Conservation (phyloP, 2,113 vertebrate species). For the Sceloporus undulatus region DNA sequence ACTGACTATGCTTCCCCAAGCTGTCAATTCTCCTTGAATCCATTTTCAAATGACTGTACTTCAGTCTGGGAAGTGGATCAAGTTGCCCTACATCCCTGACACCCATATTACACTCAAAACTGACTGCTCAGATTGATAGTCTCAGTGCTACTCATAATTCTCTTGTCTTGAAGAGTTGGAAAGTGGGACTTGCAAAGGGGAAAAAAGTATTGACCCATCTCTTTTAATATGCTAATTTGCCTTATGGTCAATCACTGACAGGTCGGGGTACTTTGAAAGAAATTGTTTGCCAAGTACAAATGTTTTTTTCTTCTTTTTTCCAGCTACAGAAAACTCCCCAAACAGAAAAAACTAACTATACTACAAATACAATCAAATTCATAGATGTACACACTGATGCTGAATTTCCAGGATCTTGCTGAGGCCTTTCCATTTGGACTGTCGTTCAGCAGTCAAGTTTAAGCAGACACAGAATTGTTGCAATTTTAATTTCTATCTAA, state of each 20-base stretch:
- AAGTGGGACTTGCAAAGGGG: constrained; percentile 53
- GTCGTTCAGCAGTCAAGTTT: neutral
- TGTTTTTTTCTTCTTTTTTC: constrained; percentile 79
- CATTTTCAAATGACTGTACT: constrained; percentile 74
- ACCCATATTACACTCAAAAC: constrained; percentile 38
- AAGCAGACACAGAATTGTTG: neutral
- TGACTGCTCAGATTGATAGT: constrained; percentile 59
- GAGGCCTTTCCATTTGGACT: neutral
- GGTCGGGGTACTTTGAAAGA: constrained; percentile 83
- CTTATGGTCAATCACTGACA: constrained; percentile 81
- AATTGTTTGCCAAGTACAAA: constrained; percentile 81
- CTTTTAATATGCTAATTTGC: constrained; percentile 92
- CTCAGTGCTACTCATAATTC: constrained; percentile 76
- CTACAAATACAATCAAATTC: constrained; percentile 70
- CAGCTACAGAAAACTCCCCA: constrained; percentile 70
- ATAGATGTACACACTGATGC: constrained; percentile 27
- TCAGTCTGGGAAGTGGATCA: constrained; percentile 65
- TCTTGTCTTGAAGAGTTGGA: constrained; percentile 59
- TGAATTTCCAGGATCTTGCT: neutral
- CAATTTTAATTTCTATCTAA: neutral
- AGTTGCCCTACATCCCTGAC: constrained; percentile 51
- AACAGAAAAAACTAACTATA: constrained; percentile 69
- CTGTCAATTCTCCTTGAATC: constrained; percentile 71
- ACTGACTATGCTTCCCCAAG: constrained; percentile 68
- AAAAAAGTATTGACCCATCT: constrained; percentile 83